Evolutionary conservation across 2,888 invertebrate genomes (phyloP).

Genomic region (Glaucopsyche alexis): DNA sequence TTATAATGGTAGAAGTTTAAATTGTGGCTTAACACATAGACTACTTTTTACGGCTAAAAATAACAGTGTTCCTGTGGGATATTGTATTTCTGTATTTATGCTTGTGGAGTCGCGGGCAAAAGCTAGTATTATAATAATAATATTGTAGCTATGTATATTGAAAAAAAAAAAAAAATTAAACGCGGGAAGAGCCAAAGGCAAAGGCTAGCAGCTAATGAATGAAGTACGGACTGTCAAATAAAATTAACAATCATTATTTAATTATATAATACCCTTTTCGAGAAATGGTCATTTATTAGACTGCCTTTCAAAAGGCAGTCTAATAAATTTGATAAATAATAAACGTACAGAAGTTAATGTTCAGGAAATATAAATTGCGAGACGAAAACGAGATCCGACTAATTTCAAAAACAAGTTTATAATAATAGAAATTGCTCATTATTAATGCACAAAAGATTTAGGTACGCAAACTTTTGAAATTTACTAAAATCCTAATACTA

Average conservation of each 20-base stretch:
- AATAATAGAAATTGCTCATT: neutral
- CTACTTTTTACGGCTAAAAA: too few relatives aligned
- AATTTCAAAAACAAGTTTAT: neutral
- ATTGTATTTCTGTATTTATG: too few relatives aligned
- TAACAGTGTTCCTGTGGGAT: too few relatives aligned
- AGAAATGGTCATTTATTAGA: constrained; percentile 7
- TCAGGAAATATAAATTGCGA: neutral
- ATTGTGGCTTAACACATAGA: too few relatives aligned
- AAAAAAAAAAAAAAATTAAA: neutral
- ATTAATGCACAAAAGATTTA: too few relatives aligned
- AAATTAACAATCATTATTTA: constrained; percentile 16
- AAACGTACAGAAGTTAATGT: neutral
- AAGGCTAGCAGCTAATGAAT: neutral
- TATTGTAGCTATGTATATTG: too few relatives aligned
- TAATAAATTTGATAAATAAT: neutral
- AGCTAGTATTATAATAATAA: too few relatives aligned
- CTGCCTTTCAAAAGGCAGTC: neutral
- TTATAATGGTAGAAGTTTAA: too few relatives aligned
- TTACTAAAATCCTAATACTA: too few relatives aligned
- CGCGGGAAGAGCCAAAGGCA: neutral
- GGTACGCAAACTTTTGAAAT: too few relatives aligned
- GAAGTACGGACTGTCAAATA: neutral
- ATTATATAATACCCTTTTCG: neutral
- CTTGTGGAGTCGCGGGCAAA: too few relatives aligned
- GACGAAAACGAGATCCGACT: neutral